Conservation (phyloP, 2,113 vertebrate genomes). For the Pseudonaja textilis region DNA sequence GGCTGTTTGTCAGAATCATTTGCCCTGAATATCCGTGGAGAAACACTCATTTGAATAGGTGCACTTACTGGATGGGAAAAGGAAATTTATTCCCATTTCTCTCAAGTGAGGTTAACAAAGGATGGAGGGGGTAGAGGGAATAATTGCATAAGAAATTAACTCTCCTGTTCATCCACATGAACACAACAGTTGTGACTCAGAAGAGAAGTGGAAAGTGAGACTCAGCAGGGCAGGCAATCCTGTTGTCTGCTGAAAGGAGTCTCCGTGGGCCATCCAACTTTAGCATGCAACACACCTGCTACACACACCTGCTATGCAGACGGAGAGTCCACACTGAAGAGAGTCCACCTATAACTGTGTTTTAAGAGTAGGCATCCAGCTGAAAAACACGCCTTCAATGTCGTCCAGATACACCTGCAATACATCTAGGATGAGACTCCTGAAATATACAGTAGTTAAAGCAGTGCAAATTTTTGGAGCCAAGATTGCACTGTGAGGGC, state of each 20-base stretch:
- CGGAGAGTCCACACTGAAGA: neutral
- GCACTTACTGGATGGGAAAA: neutral
- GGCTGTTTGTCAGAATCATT: neutral
- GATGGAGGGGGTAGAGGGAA: neutral
- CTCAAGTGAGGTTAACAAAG: neutral
- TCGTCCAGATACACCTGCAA: neutral
- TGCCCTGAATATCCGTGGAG: neutral
- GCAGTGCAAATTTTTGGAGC: neutral
- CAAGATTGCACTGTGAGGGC: neutral
- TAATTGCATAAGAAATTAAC: neutral
- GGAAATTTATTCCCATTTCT: neutral
- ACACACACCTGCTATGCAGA: neutral
- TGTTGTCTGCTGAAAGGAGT: neutral
- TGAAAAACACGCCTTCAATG: neutral
- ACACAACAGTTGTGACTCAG: neutral
- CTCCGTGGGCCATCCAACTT: neutral
- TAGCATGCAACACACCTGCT: neutral
- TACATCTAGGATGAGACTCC: neutral
- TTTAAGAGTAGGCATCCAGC: neutral
- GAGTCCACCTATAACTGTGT: neutral
- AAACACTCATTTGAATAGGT: neutral
- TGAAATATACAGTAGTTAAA: neutral
- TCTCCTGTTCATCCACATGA: neutral
- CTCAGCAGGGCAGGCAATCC: neutral
- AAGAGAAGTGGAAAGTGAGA: neutral